Evolutionary conservation across 2,888 invertebrate species (phyloP).

Genomic region (Drosophila meridionalis): DNA sequence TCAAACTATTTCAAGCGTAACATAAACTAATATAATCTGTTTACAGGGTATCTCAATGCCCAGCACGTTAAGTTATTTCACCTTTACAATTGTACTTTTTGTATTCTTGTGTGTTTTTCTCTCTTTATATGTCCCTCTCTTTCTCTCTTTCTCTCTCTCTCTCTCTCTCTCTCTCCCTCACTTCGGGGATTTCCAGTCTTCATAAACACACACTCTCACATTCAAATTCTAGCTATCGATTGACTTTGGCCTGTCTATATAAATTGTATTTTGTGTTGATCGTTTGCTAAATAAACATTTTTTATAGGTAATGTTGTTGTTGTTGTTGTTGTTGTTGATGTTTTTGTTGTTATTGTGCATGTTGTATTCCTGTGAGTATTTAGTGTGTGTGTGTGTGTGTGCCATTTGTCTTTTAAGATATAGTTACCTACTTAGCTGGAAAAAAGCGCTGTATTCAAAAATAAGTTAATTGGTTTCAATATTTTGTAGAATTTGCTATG

Average conservation of each 20-base stretch:
- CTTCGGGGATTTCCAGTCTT: constrained; percentile 66
- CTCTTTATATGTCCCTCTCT: not conserved
- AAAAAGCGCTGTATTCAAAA: constrained; percentile 1
- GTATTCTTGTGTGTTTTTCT: constrained; percentile 15
- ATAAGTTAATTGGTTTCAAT: constrained; percentile 1
- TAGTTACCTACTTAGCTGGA: constrained; percentile 4
- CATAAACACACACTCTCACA: constrained; percentile 47
- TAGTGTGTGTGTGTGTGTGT: constrained; percentile 13
- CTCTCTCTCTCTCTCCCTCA: constrained; percentile 31
- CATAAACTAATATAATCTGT: not conserved
- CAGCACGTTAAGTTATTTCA: no score
- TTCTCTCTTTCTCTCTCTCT: constrained; percentile 27
- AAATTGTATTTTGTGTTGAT: constrained; percentile 78
- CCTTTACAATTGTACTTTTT: constrained; percentile 12
- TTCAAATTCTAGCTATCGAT: constrained; percentile 45
- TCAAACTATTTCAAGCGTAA: not conserved
- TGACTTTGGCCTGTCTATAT: constrained; percentile 79
- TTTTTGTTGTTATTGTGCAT: constrained; percentile 20
- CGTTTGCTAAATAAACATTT: constrained; percentile 78
- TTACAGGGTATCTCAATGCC: constrained; percentile 30
- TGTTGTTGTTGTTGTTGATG: constrained; percentile 20
- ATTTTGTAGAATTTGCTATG: constrained; percentile 5
- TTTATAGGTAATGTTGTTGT: constrained; percentile 39
- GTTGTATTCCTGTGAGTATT: constrained; percentile 25
- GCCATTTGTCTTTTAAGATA: constrained; percentile 40